Evolutionary conservation across 2,113 vertebrate species (phyloP), one percentile per base, ranked within the genome.

Genomic region (Nettapus auritus): DNA sequence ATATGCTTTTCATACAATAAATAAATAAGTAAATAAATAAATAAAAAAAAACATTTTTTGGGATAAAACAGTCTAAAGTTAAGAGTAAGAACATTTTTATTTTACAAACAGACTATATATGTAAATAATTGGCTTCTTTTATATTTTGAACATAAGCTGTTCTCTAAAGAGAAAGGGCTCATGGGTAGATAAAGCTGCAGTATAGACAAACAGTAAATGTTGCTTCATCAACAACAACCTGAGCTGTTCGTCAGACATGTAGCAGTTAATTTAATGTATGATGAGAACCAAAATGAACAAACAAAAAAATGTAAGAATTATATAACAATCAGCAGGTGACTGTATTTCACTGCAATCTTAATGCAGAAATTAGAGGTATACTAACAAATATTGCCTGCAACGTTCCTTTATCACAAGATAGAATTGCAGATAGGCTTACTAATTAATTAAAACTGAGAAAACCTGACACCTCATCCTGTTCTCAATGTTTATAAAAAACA

Each of bases 391-490:
- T 38, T 68, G 25, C 13, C 36, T 46, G 16, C 20, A 40, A 5
- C 52, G 52, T 44, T 10, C 8, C 16, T 42, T 57, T 36, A 66
- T 15, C 29, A 77, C 23, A 52, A 21, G 11, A n/a, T 23, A 86
- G 13, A 38, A 48, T 19, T 29, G 16, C 26, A 26, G 16, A 52
- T 26, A 36, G 13, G 10, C 7, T 56, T 55, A 15, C 31, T 74
- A 38, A n/a, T 80, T 48, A 74, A 50, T 62, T 56, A 56, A 50
- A 74, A 74, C 5, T 36, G 31, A 33, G 56, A 84, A 74, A 89
- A 50, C 13, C 50, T 28, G 4, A 52, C 22, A 23, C 10, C 19
- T 89, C 0, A 1, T 50, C 28, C 34, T 5, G 1, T 56, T 31
- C 68, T n/a, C 34, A 69, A 31, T 7, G 9, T 63, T 69, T 80